These are phyloP conservation scores for Cheilosia impressa DNA, from an alignment of 2,888 invertebrate species.

Conservation along the genomic window DNA sequence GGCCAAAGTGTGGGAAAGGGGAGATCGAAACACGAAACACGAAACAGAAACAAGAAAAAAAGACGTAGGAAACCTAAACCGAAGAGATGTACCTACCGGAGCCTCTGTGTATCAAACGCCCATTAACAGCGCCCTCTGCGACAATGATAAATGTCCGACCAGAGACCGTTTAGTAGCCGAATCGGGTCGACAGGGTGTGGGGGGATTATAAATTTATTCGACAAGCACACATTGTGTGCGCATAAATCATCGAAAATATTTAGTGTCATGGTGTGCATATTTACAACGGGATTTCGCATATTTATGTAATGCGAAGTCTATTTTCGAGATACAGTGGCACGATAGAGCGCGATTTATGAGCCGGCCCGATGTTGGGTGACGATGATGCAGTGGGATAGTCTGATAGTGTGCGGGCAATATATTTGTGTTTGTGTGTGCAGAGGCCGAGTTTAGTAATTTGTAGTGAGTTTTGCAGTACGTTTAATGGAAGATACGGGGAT, in stretches of 20 bases:
- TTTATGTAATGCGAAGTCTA: constrained; percentile 73
- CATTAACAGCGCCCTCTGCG: constrained; percentile 72
- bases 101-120: constrained; percentile 58
- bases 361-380: constrained; percentile 43
- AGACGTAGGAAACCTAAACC: constrained; percentile 31
- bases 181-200: constrained; percentile 29
- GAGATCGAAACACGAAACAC: neutral
- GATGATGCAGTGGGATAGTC: constrained; percentile 64
- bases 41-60: neutral
- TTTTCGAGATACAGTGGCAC: constrained; percentile 73
- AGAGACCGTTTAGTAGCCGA: constrained; percentile 67
- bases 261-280: constrained; percentile 72
- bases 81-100: constrained; percentile 1
- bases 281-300: constrained; percentile 74
- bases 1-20: constrained; percentile 32
- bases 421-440: neutral
- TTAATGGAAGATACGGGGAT: too few species aligned
- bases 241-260: constrained; percentile 75
- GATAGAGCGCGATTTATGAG: constrained; percentile 71
- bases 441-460: constrained; percentile 23
- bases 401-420: neutral
- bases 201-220: constrained; percentile 73
- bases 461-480: constrained; percentile 3
- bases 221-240: constrained; percentile 74
- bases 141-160: constrained; percentile 71